Conservation (phyloP, 1,140 invertebrate species). For the Drosophila micromelanica region DNA sequence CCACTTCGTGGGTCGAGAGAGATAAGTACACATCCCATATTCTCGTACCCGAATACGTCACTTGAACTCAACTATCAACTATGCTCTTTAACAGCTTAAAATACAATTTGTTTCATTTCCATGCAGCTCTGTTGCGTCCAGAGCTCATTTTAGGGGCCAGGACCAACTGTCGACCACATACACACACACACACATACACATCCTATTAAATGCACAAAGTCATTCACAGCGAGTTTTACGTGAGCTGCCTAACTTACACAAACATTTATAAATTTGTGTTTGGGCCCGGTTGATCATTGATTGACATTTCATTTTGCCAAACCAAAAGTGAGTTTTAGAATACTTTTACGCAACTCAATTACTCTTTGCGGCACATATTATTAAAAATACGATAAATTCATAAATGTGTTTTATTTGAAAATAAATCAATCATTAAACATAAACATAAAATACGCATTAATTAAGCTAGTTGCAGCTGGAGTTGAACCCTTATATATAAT, state of each 20-base stretch:
- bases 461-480: background rate
- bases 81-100: slow-evolving; percentile 74
- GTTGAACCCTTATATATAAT: no score
- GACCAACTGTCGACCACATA: slow-evolving; percentile 39
- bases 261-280: background rate
- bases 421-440: background rate
- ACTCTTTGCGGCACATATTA: slow-evolving; percentile 30
- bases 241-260: slow-evolving; percentile 2
- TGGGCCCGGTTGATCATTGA: slow-evolving; percentile 42
- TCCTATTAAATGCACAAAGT: background rate
- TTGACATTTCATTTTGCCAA: slow-evolving; percentile 68
- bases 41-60: slow-evolving; percentile 36
- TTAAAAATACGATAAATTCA: slow-evolving; percentile 15
- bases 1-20: slow-evolving; percentile 26
- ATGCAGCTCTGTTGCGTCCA: slow-evolving; percentile 43
- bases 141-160: slow-evolving; percentile 55
- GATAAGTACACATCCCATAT: slow-evolving; percentile 64
- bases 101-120: slow-evolving; percentile 70
- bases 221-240: slow-evolving; percentile 8
- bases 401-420: background rate
- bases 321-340: slow-evolving; percentile 65
- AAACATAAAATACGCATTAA: background rate
- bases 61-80: slow-evolving; percentile 70
- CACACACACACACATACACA: slow-evolving; percentile 12
- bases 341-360: slow-evolving; percentile 52